Evolutionary conservation across 2,888 invertebrate species (phyloP).

Genomic region (Cryptocheilus praepositus): DNA sequence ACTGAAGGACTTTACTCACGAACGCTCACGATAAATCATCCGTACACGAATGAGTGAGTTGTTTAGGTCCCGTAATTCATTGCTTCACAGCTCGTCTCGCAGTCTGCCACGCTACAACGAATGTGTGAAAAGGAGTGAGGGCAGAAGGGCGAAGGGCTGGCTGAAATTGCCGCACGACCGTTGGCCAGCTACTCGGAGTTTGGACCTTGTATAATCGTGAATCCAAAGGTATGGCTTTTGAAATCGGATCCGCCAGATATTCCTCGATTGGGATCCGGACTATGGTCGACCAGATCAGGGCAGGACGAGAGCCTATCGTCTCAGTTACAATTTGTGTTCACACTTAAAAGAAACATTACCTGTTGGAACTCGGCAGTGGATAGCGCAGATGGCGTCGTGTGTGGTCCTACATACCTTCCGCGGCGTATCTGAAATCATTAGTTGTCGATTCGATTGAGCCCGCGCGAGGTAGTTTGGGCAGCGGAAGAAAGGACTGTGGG

Average conservation of each 20-base stretch:
- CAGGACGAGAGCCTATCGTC: conserved; percentile 63
- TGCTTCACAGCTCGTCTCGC: no score
- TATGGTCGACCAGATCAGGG: conserved; percentile 31
- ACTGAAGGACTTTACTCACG: no score
- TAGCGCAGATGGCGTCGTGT: conserved; percentile 65
- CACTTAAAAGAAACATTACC: conserved; percentile 74
- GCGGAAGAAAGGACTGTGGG: no score
- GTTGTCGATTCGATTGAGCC: conserved; percentile 71
- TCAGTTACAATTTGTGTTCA: conserved; percentile 75
- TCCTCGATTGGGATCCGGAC: conserved; percentile 55
- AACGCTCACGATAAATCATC: no score
- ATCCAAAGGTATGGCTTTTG: conserved; percentile 68
- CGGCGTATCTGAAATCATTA: conserved; percentile 71
- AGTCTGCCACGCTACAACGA: no score
- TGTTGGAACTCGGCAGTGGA: conserved; percentile 60
- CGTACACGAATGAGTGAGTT: no score
- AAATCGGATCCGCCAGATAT: conserved; percentile 71
- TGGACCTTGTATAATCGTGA: conserved; percentile 53
- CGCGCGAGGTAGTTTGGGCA: conserved; percentile 32
- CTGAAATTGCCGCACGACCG: conserved; percentile 1
- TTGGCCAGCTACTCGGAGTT: conserved; percentile 40
- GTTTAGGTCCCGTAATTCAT: no score
- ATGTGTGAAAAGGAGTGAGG: neutral
- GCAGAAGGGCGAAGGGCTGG: conserved; percentile 27
- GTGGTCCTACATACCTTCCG: conserved; percentile 66